Base-by-base conservation (phyloP, 2,888 invertebrate genomes). In the Clusia tigrina region DNA sequence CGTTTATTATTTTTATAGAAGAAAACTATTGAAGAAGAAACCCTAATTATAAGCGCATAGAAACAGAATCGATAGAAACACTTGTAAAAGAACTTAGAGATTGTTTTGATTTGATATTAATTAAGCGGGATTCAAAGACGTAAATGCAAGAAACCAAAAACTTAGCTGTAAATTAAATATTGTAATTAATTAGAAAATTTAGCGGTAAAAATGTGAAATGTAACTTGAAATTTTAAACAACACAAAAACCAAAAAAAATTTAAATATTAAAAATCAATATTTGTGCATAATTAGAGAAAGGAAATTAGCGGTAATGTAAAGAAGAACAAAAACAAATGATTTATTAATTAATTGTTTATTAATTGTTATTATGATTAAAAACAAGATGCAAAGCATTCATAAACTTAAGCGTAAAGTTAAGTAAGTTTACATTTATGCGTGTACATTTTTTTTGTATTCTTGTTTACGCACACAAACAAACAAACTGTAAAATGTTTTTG, bases 241-340 rank as follows among this genome's bases (percentile, higher is more conserved):
- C 22, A 46, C 32, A 32, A 12, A 32, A 9, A 32, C 32, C 32
- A 32, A 12, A 32, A 32, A n/a, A n/a, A 42, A n/a, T 42, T 42
- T 42, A n/a, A 15, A 42, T 6, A 15, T 42, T 60, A 69, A 71
- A 71, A 73, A 26, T 18, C 12, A 48, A 54, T 67, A 74, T 75
- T 70, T 73, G 71, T 77, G 74, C 73, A 74, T 77, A 74, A 42
- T 77, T 77, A 77, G 78, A 65, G 32, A 77, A 74, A 76, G n/a
- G 76, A 63, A 69, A 76, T 62, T 77, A 74, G 78, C 68, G 71
- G 42, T 77, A 74, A 76, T 76, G 67, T 69, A 74, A 64, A 25
- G 37, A 32, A 66, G 24, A 46, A 17, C n/a, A n/a, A n/a, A n/a
- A n/a, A n/a, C n/a, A n/a, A 42, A 42, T n/a, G 42, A 42, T 42